These are phyloP conservation scores for Lateolabrax maculatus DNA, from an alignment of 2,797 vertebrate genomes.

Conservation along the genomic window DNA sequence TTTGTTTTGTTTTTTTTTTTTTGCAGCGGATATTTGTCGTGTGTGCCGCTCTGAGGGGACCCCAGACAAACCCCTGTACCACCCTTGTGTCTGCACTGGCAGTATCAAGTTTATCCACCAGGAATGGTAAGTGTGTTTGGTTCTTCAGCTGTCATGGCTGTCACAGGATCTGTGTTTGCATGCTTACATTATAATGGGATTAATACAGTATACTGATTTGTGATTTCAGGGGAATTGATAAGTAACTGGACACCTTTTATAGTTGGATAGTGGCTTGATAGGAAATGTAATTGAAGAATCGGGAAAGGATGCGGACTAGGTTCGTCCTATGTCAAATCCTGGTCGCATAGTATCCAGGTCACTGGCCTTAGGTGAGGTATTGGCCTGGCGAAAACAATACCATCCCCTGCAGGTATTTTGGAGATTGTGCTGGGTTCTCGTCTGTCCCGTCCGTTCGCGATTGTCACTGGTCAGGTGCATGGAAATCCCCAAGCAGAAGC, in stretches of 20 bases:
- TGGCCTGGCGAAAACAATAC: constrained; percentile 31
- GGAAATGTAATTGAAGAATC: background rate
- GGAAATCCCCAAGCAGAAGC: constrained; percentile 25
- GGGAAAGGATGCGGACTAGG: constrained; percentile 1
- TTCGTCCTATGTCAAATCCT: background rate
- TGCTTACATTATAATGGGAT: constrained; percentile 16
- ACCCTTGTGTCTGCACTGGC: constrained; percentile 99
- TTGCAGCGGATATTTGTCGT: constrained; percentile 95
- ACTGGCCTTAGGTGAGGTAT: constrained; percentile 7
- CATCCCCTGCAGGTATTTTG: constrained; percentile 26
- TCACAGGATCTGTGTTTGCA: background rate
- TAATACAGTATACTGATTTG: background rate
- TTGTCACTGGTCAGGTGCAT: constrained; percentile 32
- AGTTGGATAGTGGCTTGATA: background rate
- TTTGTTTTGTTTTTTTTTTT: constrained; percentile 37
- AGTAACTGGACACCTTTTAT: background rate
- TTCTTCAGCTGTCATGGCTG: constrained; percentile 2
- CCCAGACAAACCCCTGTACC: constrained; percentile 96
- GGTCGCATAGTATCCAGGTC: background rate
- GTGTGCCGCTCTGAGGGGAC: constrained; percentile 99
- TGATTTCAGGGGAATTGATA: background rate
- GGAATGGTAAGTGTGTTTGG: constrained; percentile 92
- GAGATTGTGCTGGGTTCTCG: constrained; percentile 36
- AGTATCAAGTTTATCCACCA: constrained; percentile 99
- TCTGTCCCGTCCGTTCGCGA: constrained; percentile 35